Evolutionary conservation across 2,888 invertebrate species (phyloP).

Genomic region (Crossocerus cetratus): DNA sequence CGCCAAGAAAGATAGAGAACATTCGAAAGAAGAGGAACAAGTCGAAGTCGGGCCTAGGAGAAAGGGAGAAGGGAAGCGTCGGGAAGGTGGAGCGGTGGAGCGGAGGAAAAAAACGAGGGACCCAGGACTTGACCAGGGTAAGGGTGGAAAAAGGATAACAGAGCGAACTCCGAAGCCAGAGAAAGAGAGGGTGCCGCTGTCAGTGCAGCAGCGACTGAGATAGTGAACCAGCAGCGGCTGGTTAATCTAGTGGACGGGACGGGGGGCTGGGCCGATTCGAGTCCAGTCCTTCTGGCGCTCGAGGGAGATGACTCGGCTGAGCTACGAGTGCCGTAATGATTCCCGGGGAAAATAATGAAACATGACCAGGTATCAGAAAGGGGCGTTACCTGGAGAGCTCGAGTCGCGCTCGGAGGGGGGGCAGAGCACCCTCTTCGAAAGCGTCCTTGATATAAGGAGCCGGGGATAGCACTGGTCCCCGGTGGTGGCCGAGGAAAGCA

Average conservation of each 20-base stretch:
- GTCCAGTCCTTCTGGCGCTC: conserved; percentile 54
- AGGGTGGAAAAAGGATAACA: conserved; percentile 6
- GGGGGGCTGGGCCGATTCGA: conserved; percentile 53
- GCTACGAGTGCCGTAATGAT: conserved; percentile 65
- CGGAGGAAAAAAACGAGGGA: conserved; percentile 31
- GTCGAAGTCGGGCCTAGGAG: background rate
- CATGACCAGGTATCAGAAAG: conserved; percentile 70
- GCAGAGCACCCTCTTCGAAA: conserved; percentile 53
- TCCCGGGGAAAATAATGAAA: conserved; percentile 72
- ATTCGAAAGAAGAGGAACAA: background rate
- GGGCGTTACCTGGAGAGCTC: conserved; percentile 61
- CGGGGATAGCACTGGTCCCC: conserved; percentile 55
- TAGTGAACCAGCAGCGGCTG: conserved; percentile 46
- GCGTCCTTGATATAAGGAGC: conserved; percentile 58
- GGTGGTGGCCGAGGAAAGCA: conserved; percentile 50
- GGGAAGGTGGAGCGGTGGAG: conserved; percentile 31
- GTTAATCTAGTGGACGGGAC: conserved; percentile 54
- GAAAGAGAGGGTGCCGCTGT: conserved; percentile 27
- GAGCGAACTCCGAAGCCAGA: conserved; percentile 22
- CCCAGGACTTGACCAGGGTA: background rate
- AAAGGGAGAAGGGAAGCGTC: background rate
- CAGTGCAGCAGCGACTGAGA: background rate
- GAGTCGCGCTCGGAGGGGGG: conserved; percentile 26
- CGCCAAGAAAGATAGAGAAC: background rate
- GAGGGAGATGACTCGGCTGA: conserved; percentile 63